Evolutionary conservation across 1,140 invertebrate species (phyloP).

Genomic region (Formica selysi): DNA sequence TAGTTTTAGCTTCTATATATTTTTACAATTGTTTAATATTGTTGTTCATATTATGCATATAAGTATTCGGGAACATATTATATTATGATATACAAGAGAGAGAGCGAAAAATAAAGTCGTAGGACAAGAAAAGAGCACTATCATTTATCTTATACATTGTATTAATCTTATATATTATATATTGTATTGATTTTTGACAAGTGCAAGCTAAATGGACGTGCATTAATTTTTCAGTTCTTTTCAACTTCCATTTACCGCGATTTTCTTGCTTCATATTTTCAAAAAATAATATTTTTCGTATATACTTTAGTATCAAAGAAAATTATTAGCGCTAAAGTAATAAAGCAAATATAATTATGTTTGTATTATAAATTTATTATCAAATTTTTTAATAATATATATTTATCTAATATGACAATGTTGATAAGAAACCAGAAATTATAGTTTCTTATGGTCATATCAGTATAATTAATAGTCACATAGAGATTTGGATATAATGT

Average conservation of each 20-base stretch:
- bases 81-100: neutral
- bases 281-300: conserved; percentile 28
- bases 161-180: conserved; percentile 55
- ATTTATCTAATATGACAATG: neutral
- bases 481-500: neutral
- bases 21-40: too few species aligned
- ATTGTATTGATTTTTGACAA: conserved; percentile 60
- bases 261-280: conserved; percentile 32
- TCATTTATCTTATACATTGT: conserved; percentile 58
- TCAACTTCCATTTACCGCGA: conserved; percentile 49
- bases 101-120: neutral
- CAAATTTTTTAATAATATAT: neutral
- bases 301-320: conserved; percentile 14
- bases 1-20: too few species aligned
- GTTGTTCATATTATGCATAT: conserved; percentile 22
- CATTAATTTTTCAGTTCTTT: conserved; percentile 68
- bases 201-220: conserved; percentile 59
- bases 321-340: neutral
- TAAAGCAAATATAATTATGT: conserved; percentile 17
- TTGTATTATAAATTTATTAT: conserved; percentile 14
- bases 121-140: conserved; percentile 65
- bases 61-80: neutral
- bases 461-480: neutral
- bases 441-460: neutral
- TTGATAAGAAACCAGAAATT: neutral